Evolutionary conservation across 37 sponge, comb jelly and placozoan species (phyloP).

Genomic region (Aplysina aerophoba): DNA sequence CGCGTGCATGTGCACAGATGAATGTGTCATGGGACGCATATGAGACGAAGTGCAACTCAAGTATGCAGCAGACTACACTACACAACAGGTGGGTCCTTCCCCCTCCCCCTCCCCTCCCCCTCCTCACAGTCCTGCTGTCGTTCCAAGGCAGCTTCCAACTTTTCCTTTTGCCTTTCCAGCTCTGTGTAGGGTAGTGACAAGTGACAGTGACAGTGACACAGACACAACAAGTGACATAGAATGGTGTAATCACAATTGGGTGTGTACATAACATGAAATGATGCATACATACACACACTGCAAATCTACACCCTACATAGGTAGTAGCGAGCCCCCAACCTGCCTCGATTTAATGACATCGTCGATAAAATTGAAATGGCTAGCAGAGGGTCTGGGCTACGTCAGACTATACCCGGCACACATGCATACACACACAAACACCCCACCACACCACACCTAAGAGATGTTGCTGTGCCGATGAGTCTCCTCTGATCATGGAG

Average conservation of each 20-base stretch:
- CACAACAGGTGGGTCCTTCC: not conserved
- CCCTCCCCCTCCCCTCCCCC: not conserved
- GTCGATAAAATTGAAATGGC: too few relatives aligned
- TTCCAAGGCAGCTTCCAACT: constrained; percentile 16
- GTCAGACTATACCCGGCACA: not conserved
- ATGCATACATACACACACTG: not conserved
- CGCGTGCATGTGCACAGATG: too few relatives aligned
- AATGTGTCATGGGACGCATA: too few relatives aligned
- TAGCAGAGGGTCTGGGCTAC: too few relatives aligned
- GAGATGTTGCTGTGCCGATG: not conserved
- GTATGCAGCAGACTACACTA: not conserved
- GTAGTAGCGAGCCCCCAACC: too few relatives aligned
- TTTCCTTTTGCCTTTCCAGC: constrained; percentile 4
- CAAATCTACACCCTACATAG: too few relatives aligned
- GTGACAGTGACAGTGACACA: not conserved
- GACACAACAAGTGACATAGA: not conserved
- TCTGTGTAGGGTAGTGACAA: not conserved
- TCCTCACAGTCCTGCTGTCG: constrained; percentile 24
- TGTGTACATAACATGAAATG: not conserved
- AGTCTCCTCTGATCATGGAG: constrained; percentile 16
- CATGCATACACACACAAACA: not conserved
- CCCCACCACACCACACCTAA: not conserved
- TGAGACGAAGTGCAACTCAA: too few relatives aligned
- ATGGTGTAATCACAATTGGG: not conserved
- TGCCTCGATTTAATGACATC: too few relatives aligned